A percentile compares a stretch with the other conserved stretches of the same genome.
phyloP scores from a whole-genome alignment of 2,888 invertebrate species.

The Aspidiotus destructor region DNA sequence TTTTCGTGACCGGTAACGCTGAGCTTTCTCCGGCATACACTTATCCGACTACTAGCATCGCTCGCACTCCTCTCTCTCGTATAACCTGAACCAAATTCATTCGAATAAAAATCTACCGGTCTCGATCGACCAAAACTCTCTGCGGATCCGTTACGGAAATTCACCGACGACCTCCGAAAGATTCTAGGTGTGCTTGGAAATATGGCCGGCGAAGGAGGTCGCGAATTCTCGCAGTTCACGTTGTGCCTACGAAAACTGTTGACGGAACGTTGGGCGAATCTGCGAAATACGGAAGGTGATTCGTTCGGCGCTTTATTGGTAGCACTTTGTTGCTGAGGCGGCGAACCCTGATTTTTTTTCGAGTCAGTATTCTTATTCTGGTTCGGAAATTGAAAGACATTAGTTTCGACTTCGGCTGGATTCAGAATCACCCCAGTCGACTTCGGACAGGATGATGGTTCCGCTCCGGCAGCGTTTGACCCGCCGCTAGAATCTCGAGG shows the following conservation, averaged over 20 bases:
- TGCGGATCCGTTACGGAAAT: slow-evolving; percentile 13
- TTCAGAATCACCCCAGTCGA: slow-evolving; percentile 21
- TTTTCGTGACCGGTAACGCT: slow-evolving; percentile 52
- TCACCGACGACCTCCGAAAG: slow-evolving; percentile 20
- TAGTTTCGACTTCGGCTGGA: slow-evolving; percentile 14
- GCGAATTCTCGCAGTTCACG: slow-evolving; percentile 8
- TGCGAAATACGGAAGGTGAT: slow-evolving; percentile 15
- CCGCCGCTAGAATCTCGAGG: background rate
- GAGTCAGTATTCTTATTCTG: slow-evolving; percentile 14
- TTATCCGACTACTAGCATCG: slow-evolving; percentile 48
- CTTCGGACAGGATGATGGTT: slow-evolving; percentile 23
- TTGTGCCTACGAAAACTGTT: slow-evolving; percentile 9
- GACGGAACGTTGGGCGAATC: slow-evolving; percentile 7
- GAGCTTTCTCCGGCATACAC: slow-evolving; percentile 51
- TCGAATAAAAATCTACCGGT: slow-evolving; percentile 38
- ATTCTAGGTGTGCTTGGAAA: slow-evolving; percentile 5
- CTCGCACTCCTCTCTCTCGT: slow-evolving; percentile 59
- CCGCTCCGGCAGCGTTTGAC: background rate
- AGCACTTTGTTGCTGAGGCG: background rate
- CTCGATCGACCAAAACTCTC: slow-evolving; percentile 35
- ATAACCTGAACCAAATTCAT: slow-evolving; percentile 41
- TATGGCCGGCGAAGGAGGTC: slow-evolving; percentile 11
- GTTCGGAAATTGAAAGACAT: slow-evolving; percentile 22
- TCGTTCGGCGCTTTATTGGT: slow-evolving; percentile 10
- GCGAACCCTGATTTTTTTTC: slow-evolving; percentile 7